Evolutionary conservation across 2,888 invertebrate species (phyloP).

Genomic region (Rhagonycha lutea): DNA sequence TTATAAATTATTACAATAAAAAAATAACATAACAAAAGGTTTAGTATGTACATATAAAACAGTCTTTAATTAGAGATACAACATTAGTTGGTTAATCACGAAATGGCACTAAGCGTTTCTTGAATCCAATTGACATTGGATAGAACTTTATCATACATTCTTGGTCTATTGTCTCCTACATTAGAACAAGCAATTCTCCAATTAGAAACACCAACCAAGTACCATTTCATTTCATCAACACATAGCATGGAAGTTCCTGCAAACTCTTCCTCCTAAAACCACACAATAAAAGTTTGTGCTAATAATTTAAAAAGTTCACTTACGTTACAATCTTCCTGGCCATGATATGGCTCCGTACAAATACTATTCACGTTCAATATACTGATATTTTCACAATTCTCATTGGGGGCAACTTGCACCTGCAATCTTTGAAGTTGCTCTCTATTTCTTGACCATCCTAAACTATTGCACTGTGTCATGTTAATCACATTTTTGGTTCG

Average conservation of each 20-base stretch:
- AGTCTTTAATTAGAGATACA: constrained; percentile 27
- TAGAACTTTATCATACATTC: constrained; percentile 81
- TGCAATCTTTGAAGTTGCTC: constrained; percentile 83
- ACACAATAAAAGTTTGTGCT: neutral
- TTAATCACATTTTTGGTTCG: constrained; percentile 43
- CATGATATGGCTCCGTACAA: constrained; percentile 80
- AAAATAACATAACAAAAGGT: neutral
- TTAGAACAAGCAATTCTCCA: constrained; percentile 87
- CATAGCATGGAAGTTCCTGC: constrained; percentile 88
- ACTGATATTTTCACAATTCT: constrained; percentile 82
- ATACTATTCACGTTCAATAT: constrained; percentile 82
- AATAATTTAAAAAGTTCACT: constrained; percentile 51
- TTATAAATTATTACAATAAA: neutral
- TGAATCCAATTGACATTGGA: constrained; percentile 86
- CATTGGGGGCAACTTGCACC: constrained; percentile 75
- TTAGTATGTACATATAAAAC: constrained; percentile 20
- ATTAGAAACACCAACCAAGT: constrained; percentile 77
- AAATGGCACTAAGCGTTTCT: constrained; percentile 66
- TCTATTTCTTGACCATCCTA: constrained; percentile 85
- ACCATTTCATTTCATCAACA: constrained; percentile 76
- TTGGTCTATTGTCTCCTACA: constrained; percentile 74
- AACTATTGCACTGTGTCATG: constrained; percentile 72
- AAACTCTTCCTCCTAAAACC: constrained; percentile 79
- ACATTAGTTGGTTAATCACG: constrained; percentile 28
- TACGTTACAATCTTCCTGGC: constrained; percentile 82